These are phyloP conservation scores for Sisyra nigra DNA, from an alignment of 2,888 invertebrate genomes.

Conservation along the genomic window DNA sequence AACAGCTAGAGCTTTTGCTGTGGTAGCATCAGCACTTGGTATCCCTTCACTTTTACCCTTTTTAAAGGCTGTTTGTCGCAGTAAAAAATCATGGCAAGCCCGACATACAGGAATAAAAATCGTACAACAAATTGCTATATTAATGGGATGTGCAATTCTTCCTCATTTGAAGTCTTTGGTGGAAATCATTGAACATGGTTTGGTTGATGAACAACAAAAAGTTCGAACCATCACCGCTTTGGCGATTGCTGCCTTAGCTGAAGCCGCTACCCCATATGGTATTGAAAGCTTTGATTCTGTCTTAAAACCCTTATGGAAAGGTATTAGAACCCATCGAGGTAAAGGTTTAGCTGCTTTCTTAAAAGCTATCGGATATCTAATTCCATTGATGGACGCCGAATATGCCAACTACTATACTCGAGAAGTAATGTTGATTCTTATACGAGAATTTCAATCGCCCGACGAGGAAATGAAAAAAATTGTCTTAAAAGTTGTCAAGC, in stretches of 20 bases:
- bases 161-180: constrained; percentile 96
- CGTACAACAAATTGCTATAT: constrained; percentile 97
- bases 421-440: constrained; percentile 97
- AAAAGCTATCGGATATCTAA: constrained; percentile 97
- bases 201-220: constrained; percentile 98
- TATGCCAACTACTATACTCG: constrained; percentile 99
- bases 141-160: constrained; percentile 98
- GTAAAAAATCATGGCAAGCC: constrained; percentile 99
- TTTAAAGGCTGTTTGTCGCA: constrained; percentile 95
- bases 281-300: constrained; percentile 99
- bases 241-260: constrained; percentile 94
- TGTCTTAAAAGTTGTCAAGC: constrained; percentile 98
- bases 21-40: constrained; percentile 96
- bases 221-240: constrained; percentile 97
- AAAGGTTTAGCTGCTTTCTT: constrained; percentile 97
- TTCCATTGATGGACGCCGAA: constrained; percentile 99
- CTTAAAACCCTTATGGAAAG: constrained; percentile 97
- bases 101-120: constrained; percentile 98
- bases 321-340: constrained; percentile 80
- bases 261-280: constrained; percentile 98
- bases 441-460: constrained; percentile 98
- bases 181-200: constrained; percentile 97
- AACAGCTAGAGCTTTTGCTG: constrained; percentile 98
- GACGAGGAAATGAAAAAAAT: constrained; percentile 99
- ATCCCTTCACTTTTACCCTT: constrained; percentile 96